Conservation (phyloP, 2,888 invertebrate species). For the Tanypteryx hageni region DNA sequence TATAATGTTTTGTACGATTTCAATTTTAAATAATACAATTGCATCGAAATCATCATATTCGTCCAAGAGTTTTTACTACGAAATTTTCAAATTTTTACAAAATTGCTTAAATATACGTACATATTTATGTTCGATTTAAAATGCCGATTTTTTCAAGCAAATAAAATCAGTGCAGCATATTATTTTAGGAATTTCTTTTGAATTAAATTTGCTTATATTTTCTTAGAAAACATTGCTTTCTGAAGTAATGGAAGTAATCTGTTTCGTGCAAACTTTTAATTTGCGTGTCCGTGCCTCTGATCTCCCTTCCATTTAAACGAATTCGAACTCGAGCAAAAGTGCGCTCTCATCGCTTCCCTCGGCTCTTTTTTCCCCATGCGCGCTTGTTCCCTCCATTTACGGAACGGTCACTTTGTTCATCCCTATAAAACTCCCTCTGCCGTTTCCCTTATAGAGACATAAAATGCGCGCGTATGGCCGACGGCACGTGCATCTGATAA, state of each 20-base stretch:
- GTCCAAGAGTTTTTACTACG: no score
- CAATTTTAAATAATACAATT: no score
- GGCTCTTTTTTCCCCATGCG: background rate
- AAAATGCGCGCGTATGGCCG: conserved; percentile 38
- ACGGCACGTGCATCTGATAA: conserved; percentile 58
- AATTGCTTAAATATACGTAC: no score
- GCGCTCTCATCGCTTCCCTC: background rate
- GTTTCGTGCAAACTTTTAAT: background rate
- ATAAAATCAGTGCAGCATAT: no score
- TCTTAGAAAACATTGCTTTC: background rate
- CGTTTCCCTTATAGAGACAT: conserved; percentile 45
- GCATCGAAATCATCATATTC: no score
- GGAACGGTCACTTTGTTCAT: conserved; percentile 58
- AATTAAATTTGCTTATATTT: no score
- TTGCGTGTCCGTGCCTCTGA: background rate
- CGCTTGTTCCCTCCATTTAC: conserved; percentile 52
- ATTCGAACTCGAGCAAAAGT: background rate
- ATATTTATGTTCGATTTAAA: no score
- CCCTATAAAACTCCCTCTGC: conserved; percentile 20
- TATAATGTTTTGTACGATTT: no score
- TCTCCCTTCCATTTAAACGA: background rate
- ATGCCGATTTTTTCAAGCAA: no score
- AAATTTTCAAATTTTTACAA: no score
- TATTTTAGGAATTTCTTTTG: no score
- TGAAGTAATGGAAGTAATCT: background rate